These are phyloP conservation scores for Adelognathus sp. DNA, from an alignment of 2,888 invertebrate species.

Conservation along the genomic window DNA sequence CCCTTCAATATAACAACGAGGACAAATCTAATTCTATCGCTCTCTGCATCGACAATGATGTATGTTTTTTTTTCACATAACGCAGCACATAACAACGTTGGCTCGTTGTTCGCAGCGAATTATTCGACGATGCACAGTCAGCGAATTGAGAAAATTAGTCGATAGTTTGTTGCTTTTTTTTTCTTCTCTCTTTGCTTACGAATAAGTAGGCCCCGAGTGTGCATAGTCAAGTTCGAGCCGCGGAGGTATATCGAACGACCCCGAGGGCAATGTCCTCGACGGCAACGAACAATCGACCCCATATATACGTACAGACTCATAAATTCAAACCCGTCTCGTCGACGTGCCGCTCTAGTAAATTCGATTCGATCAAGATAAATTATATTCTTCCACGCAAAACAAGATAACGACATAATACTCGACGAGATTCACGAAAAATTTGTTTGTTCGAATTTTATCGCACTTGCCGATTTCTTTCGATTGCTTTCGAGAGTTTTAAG, in stretches of 20 bases:
- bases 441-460: too few relatives aligned
- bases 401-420: background rate
- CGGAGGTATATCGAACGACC: constrained; percentile 48
- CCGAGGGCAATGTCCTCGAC: constrained; percentile 53
- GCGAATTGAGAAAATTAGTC: background rate
- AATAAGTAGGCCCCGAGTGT: background rate
- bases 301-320: background rate
- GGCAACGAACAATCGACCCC: constrained; percentile 29
- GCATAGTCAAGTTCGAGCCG: constrained; percentile 25
- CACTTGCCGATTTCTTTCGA: too few relatives aligned
- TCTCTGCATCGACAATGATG: too few relatives aligned
- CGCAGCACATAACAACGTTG: too few relatives aligned
- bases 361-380: background rate
- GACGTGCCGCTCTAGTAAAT: background rate
- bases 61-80: too few relatives aligned
- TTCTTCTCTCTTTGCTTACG: background rate
- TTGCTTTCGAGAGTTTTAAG: too few relatives aligned
- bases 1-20: too few relatives aligned
- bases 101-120: too few relatives aligned
- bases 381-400: background rate
- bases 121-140: too few relatives aligned
- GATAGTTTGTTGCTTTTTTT: background rate
- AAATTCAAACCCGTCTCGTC: background rate
- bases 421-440: background rate
- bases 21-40: too few relatives aligned